phyloP scores from a whole-genome alignment of 23 tunicate genomes.

The Aplidium turbinatum region DNA sequence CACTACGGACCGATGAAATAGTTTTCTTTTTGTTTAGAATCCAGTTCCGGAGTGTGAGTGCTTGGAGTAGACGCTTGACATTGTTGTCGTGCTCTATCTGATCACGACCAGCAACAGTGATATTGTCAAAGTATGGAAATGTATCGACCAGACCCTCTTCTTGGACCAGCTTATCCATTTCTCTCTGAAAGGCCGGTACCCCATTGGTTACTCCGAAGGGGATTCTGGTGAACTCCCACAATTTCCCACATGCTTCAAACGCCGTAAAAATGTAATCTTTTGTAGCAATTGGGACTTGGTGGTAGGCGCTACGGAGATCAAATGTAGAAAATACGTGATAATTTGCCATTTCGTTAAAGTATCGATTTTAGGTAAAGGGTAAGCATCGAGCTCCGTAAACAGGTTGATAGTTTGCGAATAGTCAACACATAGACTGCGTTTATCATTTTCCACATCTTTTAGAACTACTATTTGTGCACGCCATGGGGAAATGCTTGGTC shows the following conservation, averaged over 20 bases:
- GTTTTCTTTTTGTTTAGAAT: conserved; percentile 29
- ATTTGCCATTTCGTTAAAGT: background rate
- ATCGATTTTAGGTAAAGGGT: conserved; percentile 25
- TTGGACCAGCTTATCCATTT: conserved; percentile 3
- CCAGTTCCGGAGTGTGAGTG: background rate
- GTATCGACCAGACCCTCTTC: conserved; percentile 2
- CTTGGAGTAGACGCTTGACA: conserved; percentile 13
- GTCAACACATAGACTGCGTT: conserved; percentile 8
- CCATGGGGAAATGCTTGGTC: conserved; percentile 5
- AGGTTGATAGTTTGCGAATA: conserved; percentile 26
- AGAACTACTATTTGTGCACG: background rate
- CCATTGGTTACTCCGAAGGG: conserved; percentile 41
- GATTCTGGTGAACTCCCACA: conserved; percentile 17
- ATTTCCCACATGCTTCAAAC: conserved; percentile 17
- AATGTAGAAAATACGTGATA: conserved; percentile 7
- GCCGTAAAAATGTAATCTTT: conserved; percentile 18
- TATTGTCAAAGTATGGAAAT: conserved; percentile 16
- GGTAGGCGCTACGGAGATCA: conserved; percentile 24
- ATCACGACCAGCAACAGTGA: conserved; percentile 21
- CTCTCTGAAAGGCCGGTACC: conserved; percentile 20
- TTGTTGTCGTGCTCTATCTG: conserved; percentile 31
- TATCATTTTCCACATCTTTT: background rate
- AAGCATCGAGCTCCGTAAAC: conserved; percentile 27
- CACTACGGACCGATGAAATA: background rate
- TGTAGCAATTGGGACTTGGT: conserved; percentile 16